Conservation (phyloP, 2,888 invertebrate genomes). For the Eristalis intricaria region DNA sequence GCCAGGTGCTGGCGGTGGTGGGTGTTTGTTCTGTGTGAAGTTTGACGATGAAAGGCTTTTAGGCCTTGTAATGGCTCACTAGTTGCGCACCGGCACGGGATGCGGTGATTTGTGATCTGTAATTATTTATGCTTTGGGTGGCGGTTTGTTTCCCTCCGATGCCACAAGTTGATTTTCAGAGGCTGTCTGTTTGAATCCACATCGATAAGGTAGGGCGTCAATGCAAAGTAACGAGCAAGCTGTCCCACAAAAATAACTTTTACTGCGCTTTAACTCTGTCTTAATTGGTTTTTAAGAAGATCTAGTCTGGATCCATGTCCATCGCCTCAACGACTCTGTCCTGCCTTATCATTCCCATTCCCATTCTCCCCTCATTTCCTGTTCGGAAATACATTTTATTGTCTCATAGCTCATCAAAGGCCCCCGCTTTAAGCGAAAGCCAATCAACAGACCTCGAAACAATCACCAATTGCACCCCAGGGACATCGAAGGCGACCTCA, state of each 20-base stretch:
- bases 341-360: background rate
- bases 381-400: background rate
- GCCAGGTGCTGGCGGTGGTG: no score
- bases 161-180: background rate
- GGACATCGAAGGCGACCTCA: background rate
- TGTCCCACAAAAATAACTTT: no score
- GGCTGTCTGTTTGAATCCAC: background rate
- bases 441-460: background rate
- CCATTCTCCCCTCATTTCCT: no score
- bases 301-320: no score
- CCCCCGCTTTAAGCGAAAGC: background rate
- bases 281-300: no score
- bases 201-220: no score
- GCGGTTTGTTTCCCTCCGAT: no score
- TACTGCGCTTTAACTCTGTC: no score
- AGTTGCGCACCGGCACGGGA: background rate
- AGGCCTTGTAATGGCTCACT: background rate
- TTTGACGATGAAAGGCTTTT: background rate
- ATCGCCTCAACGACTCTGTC: background rate
- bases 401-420: background rate
- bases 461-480: background rate
- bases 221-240: no score
- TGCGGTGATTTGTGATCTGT: background rate
- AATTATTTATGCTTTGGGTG: no score
- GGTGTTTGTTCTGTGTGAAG: no score